These are phyloP conservation scores for Eleginops maclovinus DNA, from an alignment of 2,113 vertebrate species.

Conservation along the genomic window DNA sequence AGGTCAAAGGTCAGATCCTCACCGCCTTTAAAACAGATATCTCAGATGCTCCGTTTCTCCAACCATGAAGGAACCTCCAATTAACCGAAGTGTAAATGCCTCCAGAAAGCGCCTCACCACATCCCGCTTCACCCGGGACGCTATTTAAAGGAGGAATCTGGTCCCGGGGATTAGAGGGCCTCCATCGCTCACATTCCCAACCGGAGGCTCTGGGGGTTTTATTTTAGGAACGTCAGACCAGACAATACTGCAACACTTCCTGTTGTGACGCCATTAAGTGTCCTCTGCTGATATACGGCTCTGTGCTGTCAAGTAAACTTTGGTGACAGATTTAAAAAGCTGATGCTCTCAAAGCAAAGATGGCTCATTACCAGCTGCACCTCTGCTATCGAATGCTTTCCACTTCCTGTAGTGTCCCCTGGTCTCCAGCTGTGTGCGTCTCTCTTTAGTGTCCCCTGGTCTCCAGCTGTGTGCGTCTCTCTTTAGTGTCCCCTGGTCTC, in stretches of 20 bases:
- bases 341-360: too few relatives aligned
- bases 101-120: slow-evolving; percentile 40
- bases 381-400: too few relatives aligned
- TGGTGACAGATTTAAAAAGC: too few relatives aligned
- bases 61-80: slow-evolving; percentile 47
- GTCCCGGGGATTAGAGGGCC: slow-evolving; percentile 41
- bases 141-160: slow-evolving; percentile 65
- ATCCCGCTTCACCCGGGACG: slow-evolving; percentile 45
- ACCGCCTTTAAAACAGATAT: slow-evolving; percentile 31
- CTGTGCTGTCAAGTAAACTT: background rate
- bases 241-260: background rate
- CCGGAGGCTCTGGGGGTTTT: slow-evolving; percentile 38
- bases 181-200: slow-evolving; percentile 57
- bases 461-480: too few relatives aligned
- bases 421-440: too few relatives aligned
- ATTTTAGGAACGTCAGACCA: slow-evolving; percentile 46
- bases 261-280: slow-evolving; percentile 15
- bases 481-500: too few relatives aligned
- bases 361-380: too few relatives aligned
- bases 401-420: too few relatives aligned
- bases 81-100: slow-evolving; percentile 60
- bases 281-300: background rate
- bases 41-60: slow-evolving; percentile 19
- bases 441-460: too few relatives aligned
- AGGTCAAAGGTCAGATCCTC: slow-evolving; percentile 29